Evolutionary conservation across 2,113 vertebrate species (phyloP).

Genomic region (Notarius quadriscutis): DNA sequence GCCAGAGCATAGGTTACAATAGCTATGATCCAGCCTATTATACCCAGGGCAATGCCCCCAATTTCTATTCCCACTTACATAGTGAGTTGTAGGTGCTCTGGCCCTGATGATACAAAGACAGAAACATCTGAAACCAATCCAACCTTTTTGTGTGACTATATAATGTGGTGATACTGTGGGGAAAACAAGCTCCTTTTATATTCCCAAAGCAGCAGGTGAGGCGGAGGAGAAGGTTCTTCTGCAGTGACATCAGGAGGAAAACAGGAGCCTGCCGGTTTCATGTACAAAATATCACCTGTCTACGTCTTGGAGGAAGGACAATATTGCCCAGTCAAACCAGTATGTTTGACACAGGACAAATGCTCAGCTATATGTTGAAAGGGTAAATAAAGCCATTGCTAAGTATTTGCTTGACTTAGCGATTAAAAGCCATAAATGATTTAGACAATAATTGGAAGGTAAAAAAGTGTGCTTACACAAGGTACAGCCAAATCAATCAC

Average conservation of each 20-base stretch:
- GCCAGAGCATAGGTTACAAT: conserved; percentile 74
- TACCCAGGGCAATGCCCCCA: conserved; percentile 72
- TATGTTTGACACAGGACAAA: neutral
- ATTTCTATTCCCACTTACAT: conserved; percentile 80
- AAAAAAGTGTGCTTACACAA: too few relatives aligned
- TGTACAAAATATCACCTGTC: conserved; percentile 53
- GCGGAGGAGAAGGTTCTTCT: conserved; percentile 61
- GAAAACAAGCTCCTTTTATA: conserved; percentile 71
- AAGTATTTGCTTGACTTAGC: neutral
- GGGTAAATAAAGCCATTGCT: conserved; percentile 4
- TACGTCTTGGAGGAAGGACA: conserved; percentile 18
- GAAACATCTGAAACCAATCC: neutral
- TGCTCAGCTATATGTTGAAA: neutral
- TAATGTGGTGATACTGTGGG: conserved; percentile 57
- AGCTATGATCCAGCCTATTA: conserved; percentile 69
- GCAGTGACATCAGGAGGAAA: conserved; percentile 62
- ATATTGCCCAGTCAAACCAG: conserved; percentile 33
- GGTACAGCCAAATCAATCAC: neutral
- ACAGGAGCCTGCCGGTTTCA: conserved; percentile 26
- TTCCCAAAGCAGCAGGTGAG: conserved; percentile 45
- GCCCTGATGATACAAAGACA: neutral
- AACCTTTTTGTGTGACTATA: neutral
- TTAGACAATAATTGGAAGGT: neutral
- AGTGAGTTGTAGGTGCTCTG: conserved; percentile 21
- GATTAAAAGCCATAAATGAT: neutral